Base-by-base conservation (phyloP, 2,888 invertebrate genomes). In the Electrophaes corylata region DNA sequence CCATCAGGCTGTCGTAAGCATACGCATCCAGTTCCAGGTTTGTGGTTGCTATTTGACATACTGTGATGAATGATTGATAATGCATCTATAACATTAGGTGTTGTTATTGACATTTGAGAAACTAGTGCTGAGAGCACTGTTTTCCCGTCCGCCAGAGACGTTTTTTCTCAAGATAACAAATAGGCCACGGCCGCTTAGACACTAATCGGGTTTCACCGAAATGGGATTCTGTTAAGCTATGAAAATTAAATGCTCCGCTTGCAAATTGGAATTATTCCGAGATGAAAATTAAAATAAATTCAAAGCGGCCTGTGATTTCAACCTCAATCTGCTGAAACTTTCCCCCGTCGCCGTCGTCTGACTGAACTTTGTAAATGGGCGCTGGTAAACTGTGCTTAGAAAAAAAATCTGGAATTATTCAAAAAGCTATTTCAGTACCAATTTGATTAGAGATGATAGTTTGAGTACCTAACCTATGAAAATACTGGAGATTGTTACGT, bases 201-300 rank as follows among this genome's bases (percentile, higher is more conserved):
- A 74, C 76, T 83, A 86, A 86, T 84, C 81, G 76, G 75, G 78
- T 78, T 81, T 78, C 74, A 75, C 72, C 74, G 76, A 78, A 83
- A 86, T 82, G 73, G 78, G 76, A 83, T 83, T 84, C 72, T 76
- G 72, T 78, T 81, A 81, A 83, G 82, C 82, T 79, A 82, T 81
- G 79, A 79, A 83, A 83, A 83, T 84, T 82, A 83, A 83, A 82
- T 75, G 79, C 76, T 75, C 74, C 64, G 73, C 77, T 72, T 78
- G 76, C 78, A 78, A 82, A 82, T 81, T 80, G 67, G 76, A 83
- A 81, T 83, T 75, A 84, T 79, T 63, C 73, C 69, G 77, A 73
- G 78, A 80, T 78, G 80, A 77, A 79, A 81, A 81, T 84, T 79
- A 81, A 83, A 67, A 81, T 81, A 81, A 80, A 83, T 81, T 75